These are phyloP conservation scores for Campoletis raptor DNA, from an alignment of 2,888 invertebrate species.

Conservation along the genomic window DNA sequence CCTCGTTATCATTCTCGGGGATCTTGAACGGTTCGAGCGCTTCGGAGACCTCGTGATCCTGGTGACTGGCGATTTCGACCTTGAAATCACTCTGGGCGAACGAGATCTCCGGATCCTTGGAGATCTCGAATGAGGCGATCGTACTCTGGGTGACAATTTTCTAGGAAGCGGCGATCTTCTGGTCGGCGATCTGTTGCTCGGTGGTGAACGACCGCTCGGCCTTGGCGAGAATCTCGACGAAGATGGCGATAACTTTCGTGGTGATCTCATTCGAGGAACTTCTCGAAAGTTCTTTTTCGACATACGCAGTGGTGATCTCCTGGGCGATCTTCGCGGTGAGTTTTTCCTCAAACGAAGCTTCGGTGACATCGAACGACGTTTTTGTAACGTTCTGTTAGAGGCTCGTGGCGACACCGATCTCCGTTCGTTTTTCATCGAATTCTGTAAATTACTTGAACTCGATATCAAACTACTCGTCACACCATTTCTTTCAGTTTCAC, in stretches of 20 bases:
- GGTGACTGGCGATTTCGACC: conserved; percentile 71
- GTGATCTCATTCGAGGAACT: conserved; percentile 82
- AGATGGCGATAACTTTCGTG: conserved; percentile 79
- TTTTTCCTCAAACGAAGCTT: conserved; percentile 74
- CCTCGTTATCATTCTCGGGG: conserved; percentile 54
- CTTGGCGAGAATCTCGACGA: conserved; percentile 77
- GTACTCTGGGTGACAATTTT: conserved; percentile 75
- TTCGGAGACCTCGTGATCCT: conserved; percentile 71
- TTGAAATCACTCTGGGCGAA: conserved; percentile 71
- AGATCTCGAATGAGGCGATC: conserved; percentile 74
- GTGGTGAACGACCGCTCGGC: conserved; percentile 63
- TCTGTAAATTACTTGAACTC: conserved; percentile 39
- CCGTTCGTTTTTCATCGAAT: conserved; percentile 71
- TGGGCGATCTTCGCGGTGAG: conserved; percentile 72
- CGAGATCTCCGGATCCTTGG: conserved; percentile 75
- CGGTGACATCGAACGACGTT: conserved; percentile 77
- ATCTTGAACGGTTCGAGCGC: conserved; percentile 61
- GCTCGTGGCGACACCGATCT: conserved; percentile 75
- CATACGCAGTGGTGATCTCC: conserved; percentile 69
- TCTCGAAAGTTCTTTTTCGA: conserved; percentile 72
- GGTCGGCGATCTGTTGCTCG: conserved; percentile 67
- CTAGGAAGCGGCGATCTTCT: conserved; percentile 74
- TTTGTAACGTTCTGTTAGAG: conserved; percentile 71
- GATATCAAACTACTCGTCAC: conserved; percentile 44
- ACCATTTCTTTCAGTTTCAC: conserved; percentile 56